phyloP scores from a whole-genome alignment of 2,113 vertebrate species.

The Tragelaphus imberbis region DNA sequence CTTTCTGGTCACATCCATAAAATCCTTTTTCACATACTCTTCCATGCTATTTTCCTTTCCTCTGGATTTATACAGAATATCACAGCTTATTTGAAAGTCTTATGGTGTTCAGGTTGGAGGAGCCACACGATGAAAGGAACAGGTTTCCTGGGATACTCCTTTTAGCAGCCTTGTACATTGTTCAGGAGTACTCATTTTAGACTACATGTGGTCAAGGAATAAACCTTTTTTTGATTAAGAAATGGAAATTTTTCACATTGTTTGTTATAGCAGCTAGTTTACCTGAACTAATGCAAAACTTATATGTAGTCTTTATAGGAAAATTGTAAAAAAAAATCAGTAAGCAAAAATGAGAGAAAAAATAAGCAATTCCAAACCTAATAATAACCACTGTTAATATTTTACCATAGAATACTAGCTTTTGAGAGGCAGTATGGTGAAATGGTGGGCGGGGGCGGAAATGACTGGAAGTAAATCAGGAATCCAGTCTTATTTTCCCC shows the following conservation, averaged over 20 bases:
- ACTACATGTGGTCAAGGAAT: not conserved
- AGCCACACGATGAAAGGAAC: not conserved
- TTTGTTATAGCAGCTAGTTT: not conserved
- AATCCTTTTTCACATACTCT: not conserved
- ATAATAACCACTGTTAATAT: not conserved
- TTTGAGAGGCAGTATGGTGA: not conserved
- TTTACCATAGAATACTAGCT: not conserved
- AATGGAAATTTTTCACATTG: not conserved
- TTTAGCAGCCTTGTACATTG: not conserved
- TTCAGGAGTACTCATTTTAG: not conserved
- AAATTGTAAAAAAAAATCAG: not conserved
- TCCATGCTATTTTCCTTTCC: not conserved
- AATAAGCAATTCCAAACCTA: not conserved
- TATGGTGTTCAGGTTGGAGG: not conserved
- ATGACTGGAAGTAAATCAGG: not conserved
- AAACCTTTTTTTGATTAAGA: not conserved
- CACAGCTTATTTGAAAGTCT: not conserved
- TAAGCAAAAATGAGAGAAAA: not conserved
- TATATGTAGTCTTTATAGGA: not conserved
- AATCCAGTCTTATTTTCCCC: not conserved
- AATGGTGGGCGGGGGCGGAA: rapidly evolving
- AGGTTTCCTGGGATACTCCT: not conserved
- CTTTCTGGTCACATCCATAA: not conserved
- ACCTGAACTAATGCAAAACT: not conserved
- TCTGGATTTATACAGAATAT: not conserved